These are phyloP conservation scores for Hemithea aestivaria DNA, from an alignment of 2,888 invertebrate genomes.

Conservation along the genomic window DNA sequence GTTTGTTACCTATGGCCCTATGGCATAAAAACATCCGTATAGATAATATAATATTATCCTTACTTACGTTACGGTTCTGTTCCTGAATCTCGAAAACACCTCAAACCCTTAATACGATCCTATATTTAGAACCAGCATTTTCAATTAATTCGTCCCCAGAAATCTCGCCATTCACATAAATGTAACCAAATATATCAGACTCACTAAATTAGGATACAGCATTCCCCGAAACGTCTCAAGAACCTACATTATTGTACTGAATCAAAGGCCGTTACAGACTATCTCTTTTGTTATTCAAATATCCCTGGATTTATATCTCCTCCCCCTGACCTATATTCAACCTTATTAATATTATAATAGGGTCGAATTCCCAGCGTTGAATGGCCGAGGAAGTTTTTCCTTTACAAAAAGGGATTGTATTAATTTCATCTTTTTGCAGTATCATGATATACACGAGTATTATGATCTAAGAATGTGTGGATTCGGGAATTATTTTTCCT, in stretches of 20 bases:
- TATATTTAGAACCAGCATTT: no score
- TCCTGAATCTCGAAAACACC: no score
- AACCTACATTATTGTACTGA: constrained; percentile 25
- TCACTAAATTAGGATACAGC: not conserved
- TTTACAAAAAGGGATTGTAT: constrained; percentile 32
- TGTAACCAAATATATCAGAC: no score
- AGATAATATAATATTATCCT: no score
- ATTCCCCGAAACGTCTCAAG: constrained; percentile 6
- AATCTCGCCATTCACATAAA: no score
- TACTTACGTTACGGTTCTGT: no score
- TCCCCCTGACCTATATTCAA: not conserved
- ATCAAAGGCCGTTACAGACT: constrained; percentile 20
- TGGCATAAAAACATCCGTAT: no score
- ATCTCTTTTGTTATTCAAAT: constrained; percentile 28
- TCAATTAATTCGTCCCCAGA: no score
- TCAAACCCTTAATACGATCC: no score
- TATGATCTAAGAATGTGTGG: not conserved
- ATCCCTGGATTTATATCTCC: constrained; percentile 11
- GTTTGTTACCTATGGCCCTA: no score
- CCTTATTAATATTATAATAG: constrained; percentile 7
- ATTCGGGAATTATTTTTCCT: constrained; percentile 3
- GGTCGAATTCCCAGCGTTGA: constrained; percentile 5
- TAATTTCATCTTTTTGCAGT: constrained; percentile 35
- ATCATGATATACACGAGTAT: constrained; percentile 15
- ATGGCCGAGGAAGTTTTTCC: constrained; percentile 15